Conservation (phyloP, 2,113 vertebrate genomes). For the Myocastor coypus region DNA sequence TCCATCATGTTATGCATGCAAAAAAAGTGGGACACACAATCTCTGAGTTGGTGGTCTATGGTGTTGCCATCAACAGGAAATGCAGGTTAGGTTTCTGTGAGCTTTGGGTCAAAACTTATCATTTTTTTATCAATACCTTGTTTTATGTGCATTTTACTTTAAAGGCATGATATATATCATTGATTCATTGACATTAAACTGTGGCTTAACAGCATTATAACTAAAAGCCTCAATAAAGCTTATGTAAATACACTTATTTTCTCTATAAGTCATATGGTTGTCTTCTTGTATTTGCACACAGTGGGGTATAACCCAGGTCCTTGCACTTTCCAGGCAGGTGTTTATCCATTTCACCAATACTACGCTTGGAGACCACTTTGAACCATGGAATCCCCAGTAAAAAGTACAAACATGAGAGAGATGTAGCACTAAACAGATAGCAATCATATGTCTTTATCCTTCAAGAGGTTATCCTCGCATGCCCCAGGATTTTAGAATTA, state of each 20-base stretch:
- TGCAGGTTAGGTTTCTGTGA: not conserved
- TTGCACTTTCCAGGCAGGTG: too few species aligned
- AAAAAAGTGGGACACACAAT: not conserved
- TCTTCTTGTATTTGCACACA: not conserved
- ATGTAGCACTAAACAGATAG: not conserved
- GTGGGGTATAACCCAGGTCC: too few species aligned
- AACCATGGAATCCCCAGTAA: not conserved
- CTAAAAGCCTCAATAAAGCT: not conserved
- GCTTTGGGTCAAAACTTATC: slow-evolving; percentile 25
- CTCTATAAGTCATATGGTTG: not conserved
- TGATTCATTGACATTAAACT: not conserved
- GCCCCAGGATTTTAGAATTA: not conserved
- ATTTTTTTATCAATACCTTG: not conserved
- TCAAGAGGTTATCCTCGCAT: not conserved
- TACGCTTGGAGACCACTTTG: not conserved
- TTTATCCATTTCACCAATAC: not conserved
- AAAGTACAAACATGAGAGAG: not conserved
- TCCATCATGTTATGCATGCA: not conserved
- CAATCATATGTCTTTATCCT: not conserved
- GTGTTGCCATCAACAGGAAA: not conserved
- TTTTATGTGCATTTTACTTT: slow-evolving; percentile 49
- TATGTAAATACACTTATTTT: not conserved
- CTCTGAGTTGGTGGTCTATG: not conserved
- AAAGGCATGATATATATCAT: not conserved
- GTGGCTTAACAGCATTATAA: not conserved